Conservation (phyloP, 2,888 invertebrate species). For the Luperina testacea region DNA sequence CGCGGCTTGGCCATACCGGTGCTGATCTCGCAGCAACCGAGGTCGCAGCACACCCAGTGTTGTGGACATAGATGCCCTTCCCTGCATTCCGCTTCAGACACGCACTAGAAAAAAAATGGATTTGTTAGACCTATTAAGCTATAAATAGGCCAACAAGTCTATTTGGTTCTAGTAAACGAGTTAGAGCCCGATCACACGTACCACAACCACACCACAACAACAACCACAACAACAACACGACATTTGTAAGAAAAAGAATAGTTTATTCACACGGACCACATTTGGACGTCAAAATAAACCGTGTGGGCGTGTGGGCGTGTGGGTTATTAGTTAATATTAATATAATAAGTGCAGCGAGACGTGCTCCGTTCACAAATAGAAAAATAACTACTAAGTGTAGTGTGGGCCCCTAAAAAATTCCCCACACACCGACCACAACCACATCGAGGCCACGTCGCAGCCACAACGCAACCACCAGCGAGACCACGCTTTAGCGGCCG, state of each 20-base stretch:
- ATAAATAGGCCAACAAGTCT: not conserved
- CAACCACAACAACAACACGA: not conserved
- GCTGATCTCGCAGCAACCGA: constrained; percentile 91
- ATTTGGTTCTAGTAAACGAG: not conserved
- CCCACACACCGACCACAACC: no score
- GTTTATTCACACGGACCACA: not conserved
- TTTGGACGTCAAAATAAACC: not conserved
- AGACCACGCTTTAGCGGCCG: not conserved
- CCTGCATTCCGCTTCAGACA: constrained; percentile 86
- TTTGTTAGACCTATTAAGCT: not conserved
- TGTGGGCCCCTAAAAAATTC: no score
- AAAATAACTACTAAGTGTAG: no score
- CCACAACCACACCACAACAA: not conserved
- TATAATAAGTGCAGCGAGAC: no score
- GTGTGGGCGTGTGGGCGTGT: no score
- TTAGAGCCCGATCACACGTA: not conserved
- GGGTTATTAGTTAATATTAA: no score
- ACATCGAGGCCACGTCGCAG: no score
- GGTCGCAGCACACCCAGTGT: constrained; percentile 94
- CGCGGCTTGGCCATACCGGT: constrained; percentile 85
- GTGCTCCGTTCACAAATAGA: no score
- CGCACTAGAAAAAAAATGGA: constrained; percentile 76
- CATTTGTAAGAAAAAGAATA: not conserved
- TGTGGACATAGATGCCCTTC: constrained; percentile 93
- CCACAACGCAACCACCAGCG: not conserved